These are phyloP conservation scores for Papilio polytes DNA, from an alignment of 1,140 invertebrate genomes.

Conservation along the genomic window DNA sequence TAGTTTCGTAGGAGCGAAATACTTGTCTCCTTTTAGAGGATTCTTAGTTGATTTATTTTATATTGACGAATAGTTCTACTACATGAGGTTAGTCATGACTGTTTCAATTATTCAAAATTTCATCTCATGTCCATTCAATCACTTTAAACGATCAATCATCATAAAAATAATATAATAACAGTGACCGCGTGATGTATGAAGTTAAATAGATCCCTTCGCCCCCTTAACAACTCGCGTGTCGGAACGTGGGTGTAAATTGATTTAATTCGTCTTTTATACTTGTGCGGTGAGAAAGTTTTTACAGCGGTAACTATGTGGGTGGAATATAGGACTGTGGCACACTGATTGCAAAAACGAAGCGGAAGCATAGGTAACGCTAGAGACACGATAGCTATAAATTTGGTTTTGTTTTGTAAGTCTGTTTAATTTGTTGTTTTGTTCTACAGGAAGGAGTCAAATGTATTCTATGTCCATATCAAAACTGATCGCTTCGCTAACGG, in stretches of 20 bases:
- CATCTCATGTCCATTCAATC: conserved; percentile 42
- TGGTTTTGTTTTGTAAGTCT: no score
- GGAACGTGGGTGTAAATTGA: conserved; percentile 57
- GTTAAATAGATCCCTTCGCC: conserved; percentile 65
- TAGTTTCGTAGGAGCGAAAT: no score
- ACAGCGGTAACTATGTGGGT: conserved; percentile 18
- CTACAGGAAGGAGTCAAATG: neutral
- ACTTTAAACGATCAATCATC: conserved; percentile 67
- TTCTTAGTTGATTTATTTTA: no score
- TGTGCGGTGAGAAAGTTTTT: conserved; percentile 43
- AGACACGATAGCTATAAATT: no score
- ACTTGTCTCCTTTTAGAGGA: no score
- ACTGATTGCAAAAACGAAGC: neutral
- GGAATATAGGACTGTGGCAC: neutral
- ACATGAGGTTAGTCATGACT: no score
- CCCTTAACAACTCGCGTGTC: conserved; percentile 42
- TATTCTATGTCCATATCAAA: neutral
- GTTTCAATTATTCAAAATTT: neutral
- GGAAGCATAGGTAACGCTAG: no score
- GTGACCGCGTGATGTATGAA: conserved; percentile 65
- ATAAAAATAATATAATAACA: conserved; percentile 55
- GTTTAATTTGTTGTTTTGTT: no score
- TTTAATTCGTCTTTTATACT: conserved; percentile 58
- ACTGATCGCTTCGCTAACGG: neutral
- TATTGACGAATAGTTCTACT: neutral